A percentile compares a stretch with the other conserved stretches of the same genome.
These are phyloP conservation scores for Scomber japonicus DNA, from an alignment of 2,113 vertebrate genomes.

Conservation along the genomic window DNA sequence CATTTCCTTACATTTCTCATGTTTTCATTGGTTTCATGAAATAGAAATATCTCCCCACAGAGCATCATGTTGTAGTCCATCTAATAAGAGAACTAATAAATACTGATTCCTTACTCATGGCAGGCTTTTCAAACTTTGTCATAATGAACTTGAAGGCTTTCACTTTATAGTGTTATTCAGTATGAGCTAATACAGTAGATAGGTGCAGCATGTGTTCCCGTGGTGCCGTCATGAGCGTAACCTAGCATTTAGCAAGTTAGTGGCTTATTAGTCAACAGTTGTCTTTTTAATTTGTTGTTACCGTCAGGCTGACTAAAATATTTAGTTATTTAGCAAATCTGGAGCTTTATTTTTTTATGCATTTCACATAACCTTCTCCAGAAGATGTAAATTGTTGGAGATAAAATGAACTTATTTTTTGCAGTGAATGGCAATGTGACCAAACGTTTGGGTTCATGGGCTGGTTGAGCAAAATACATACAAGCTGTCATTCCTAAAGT, in stretches of 20 bases:
- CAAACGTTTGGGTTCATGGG: neutral
- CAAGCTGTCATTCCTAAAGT: conserved; percentile 19
- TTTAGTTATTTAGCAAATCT: neutral
- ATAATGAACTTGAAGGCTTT: neutral
- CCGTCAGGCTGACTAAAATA: neutral
- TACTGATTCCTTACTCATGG: too few species aligned
- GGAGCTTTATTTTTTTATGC: too few species aligned
- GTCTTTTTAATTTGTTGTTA: neutral
- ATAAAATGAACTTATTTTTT: neutral
- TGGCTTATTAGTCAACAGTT: neutral
- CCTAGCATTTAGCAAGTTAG: conserved; percentile 1
- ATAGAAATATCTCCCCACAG: neutral
- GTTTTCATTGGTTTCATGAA: neutral
- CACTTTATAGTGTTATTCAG: neutral
- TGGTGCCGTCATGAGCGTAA: neutral
- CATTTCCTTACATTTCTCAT: neutral
- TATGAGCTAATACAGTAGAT: conserved; percentile 28
- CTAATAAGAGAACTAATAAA: neutral
- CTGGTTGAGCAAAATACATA: conserved; percentile 6
- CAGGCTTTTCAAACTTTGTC: neutral
- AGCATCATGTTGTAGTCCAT: neutral
- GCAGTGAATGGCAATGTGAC: neutral
- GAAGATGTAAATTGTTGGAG: neutral
- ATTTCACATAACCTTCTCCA: neutral
- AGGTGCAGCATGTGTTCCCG: conserved; percentile 27